A percentile compares a stretch with the other conserved stretches of the same genome.
Evolutionary conservation across 2,888 invertebrate species (phyloP).

Genomic region (Apodemia zela): DNA sequence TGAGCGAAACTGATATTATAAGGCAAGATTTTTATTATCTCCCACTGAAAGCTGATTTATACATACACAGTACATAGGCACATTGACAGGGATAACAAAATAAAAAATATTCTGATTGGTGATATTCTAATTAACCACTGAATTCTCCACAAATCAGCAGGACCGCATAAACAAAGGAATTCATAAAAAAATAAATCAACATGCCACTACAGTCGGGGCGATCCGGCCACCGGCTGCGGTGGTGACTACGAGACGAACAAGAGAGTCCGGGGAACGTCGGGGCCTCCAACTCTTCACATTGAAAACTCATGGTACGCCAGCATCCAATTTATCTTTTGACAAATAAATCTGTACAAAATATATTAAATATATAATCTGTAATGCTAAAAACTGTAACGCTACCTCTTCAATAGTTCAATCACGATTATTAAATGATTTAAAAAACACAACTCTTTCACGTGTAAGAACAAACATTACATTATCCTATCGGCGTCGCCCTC

Average conservation of each 20-base stretch:
- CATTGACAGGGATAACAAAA: conserved; percentile 75
- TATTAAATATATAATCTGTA: conserved; percentile 81
- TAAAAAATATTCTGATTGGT: conserved; percentile 76
- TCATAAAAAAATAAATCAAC: conserved; percentile 61
- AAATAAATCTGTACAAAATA: conserved; percentile 82
- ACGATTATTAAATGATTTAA: conserved; percentile 79
- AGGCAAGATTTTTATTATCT: conserved; percentile 76
- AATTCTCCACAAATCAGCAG: conserved; percentile 74
- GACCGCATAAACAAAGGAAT: conserved; percentile 79
- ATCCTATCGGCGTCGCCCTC: conserved; percentile 55
- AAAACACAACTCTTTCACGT: conserved; percentile 76
- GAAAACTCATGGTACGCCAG: conserved; percentile 79
- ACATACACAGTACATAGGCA: conserved; percentile 73
- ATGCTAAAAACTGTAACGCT: conserved; percentile 80
- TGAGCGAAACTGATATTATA: conserved; percentile 66
- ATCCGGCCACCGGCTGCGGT: conserved; percentile 17
- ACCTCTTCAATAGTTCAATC: conserved; percentile 77
- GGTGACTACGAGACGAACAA: conserved; percentile 52
- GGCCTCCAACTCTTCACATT: conserved; percentile 69
- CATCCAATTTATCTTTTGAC: conserved; percentile 81
- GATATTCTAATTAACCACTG: conserved; percentile 77
- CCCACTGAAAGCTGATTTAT: conserved; percentile 67
- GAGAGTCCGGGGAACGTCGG: conserved; percentile 61
- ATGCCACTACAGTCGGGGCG: conserved; percentile 41
- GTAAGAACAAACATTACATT: conserved; percentile 78